These are phyloP conservation scores for Cacatua alba DNA, from an alignment of 2,113 vertebrate genomes.

Conservation along the genomic window DNA sequence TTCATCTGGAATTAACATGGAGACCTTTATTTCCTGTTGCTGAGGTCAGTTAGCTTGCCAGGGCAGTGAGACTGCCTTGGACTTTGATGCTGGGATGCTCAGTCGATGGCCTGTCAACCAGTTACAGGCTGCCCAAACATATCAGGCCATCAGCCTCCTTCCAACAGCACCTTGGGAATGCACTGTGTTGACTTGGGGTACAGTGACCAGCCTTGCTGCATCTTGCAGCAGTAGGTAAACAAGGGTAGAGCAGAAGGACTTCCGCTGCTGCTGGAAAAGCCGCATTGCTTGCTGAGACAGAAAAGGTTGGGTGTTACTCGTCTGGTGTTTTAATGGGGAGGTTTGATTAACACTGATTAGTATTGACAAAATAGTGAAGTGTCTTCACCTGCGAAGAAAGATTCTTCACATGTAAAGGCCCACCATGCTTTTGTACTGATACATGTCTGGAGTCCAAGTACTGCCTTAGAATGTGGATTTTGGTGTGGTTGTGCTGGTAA, in stretches of 20 bases:
- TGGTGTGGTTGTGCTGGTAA: not conserved
- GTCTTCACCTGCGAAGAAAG: not conserved
- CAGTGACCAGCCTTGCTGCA: fast-evolving
- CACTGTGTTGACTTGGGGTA: not conserved
- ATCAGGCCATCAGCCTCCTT: not conserved
- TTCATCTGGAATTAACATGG: not conserved
- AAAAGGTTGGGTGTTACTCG: not conserved
- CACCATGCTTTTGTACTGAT: not conserved
- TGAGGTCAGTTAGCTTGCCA: not conserved
- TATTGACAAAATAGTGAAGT: not conserved
- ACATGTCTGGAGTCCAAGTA: not conserved
- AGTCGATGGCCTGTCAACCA: not conserved
- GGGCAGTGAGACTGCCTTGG: not conserved
- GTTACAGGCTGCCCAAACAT: not conserved
- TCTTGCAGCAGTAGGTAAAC: not conserved
- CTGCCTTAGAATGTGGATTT: not conserved
- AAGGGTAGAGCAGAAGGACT: not conserved
- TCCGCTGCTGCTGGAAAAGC: not conserved
- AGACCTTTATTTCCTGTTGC: not conserved
- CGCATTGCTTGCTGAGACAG: not conserved
- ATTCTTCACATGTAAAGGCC: not conserved
- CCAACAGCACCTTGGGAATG: not conserved
- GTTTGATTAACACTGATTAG: not conserved
- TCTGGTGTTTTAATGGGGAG: not conserved
- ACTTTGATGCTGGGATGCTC: not conserved